Evolutionary conservation across 2,888 invertebrate species (phyloP), one percentile per base, ranked within the genome.

Genomic region (Amphimallon solstitiale): DNA sequence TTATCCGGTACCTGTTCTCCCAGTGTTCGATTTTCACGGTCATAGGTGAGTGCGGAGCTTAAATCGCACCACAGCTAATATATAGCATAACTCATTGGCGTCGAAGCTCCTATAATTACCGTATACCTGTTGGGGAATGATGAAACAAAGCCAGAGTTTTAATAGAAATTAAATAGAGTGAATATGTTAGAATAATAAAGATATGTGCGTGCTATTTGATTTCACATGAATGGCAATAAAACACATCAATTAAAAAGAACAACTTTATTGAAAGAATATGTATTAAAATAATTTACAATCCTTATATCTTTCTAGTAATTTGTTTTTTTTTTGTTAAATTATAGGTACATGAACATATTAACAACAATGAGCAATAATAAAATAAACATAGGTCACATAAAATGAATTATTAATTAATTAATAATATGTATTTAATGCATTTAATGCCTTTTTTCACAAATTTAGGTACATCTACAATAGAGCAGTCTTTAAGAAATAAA

Each of bases 401-500:
- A n/a, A n/a, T n/a, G n/a, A 56, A 56, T 23, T 21, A 56, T 21
- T 40, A 62, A 62, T 65, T 60, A 61, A 66, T 59, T 63, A 67
- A 60, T 66, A 69, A 66, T 65, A 67, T 37, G 29, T 62, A 65
- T 70, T 74, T 71, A 73, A 74, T 73, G 75, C 75, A 75, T 75
- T 72, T 71, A 62, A 74, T 74, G 74, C 74, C 68, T 66, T 35
- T 15, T 6, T 43, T 52, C 14, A 37, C 10, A 17, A 34, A 52
- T 15, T 35, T 10, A 21, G 34, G 10, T 54, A 63, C 14, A 23
- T 1, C 38, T 49, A 63, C 19, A 40, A 52, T 34, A 34, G 35
- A 49, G 45, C 63, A 63, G 63, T 63, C 63, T 63, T 63, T 51
- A 63, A 12, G 21, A 43, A 56, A 12, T 14, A 43, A 56, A 21